Evolutionary conservation across 30 jellyfish, hydroid and myxozoan genomes (phyloP), one percentile per base, ranked within the genome.

Genomic region (Hydra vulgaris): DNA sequence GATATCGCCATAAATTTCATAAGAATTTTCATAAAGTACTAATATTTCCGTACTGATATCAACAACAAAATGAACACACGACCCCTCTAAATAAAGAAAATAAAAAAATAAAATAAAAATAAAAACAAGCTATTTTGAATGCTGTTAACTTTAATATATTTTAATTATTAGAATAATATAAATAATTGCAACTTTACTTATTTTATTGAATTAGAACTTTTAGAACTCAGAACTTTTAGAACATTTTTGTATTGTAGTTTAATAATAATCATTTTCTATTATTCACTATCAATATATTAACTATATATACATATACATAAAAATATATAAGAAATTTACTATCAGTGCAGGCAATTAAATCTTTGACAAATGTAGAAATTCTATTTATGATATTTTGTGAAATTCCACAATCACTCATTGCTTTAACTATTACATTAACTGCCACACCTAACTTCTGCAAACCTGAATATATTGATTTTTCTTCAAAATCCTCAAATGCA

Each of bases 1-100:
- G 23, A 92, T 87, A 66, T 92, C 98, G 15, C 98, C 98, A 85
- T 92, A 92, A 18, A 92, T 92, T 66, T 92, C 98, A 75, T 92
- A 92, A 15, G 84, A 84, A 84, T 92, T 92, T 77, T 92, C 95
- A 76, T 66, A 92, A 27, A 92, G 81, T 0, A 92, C 92, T 68
- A 92, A 79, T 19, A 92, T 73, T 77, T 92, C 98, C 25, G 84
- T 86, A 25, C 83, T 54, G 17, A 79, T 82, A 55, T 92, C 98
- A 25, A 92, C 86, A 15, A 89, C 83, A 82, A 92, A 92, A 72
- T 87, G 94, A 55, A 70, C 74, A 72, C 98, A 92, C 53, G 84
- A 61, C n/a, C 95, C 98, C 88, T 74, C 61, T 40, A 40, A 40
- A 40, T 3, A 70, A 21, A 7, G 40, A 12, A 22, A 21, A 7